Evolutionary conservation across 2,888 invertebrate genomes (phyloP), one percentile per base, ranked within the genome.

Genomic region (Glaucopsyche alexis): DNA sequence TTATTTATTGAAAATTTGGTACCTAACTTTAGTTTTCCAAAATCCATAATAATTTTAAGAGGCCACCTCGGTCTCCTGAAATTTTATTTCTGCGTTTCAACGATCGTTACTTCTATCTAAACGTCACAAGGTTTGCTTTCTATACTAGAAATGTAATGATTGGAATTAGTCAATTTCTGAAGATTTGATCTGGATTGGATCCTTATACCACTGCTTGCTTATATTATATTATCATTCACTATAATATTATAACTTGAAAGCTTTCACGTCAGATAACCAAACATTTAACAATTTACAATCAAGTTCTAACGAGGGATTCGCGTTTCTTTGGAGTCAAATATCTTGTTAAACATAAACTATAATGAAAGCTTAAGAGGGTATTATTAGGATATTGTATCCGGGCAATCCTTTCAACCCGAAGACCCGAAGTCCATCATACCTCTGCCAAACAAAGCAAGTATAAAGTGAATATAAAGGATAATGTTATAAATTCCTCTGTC

Each of bases 401-500:
- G 64, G 71, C 73, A 49, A 49, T 29, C 69, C 7, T 66, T 69
- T 69, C 69, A 69, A 52, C 55, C 65, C 60, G 71, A 73, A 72
- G 76, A 67, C 71, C 71, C 71, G 72, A 74, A 75, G 72, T 70
- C 74, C 76, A 75, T 72, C 74, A 72, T 73, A 74, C 71, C 74
- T 72, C 70, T 52, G 65, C 72, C 75, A 73, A 73, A 75, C 73
- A 76, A 75, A 71, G 69, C 71, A 67, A 72, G 64, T 74, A 71
- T 71, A 73, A 73, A 74, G 73, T 76, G 74, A 74, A 75, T 76
- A 73, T 72, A 69, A 72, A 73, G 76, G 74, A 72, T 76, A 76
- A 72, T 73, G 73, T 74, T 73, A 75, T 78, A 76, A 77, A 78
- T 78, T 78, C 75, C 74, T 71, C 75, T 65, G 75, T 65, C 73